Base-by-base conservation (phyloP, 2,888 invertebrate genomes). In the Hemicrepidius hirtus region DNA sequence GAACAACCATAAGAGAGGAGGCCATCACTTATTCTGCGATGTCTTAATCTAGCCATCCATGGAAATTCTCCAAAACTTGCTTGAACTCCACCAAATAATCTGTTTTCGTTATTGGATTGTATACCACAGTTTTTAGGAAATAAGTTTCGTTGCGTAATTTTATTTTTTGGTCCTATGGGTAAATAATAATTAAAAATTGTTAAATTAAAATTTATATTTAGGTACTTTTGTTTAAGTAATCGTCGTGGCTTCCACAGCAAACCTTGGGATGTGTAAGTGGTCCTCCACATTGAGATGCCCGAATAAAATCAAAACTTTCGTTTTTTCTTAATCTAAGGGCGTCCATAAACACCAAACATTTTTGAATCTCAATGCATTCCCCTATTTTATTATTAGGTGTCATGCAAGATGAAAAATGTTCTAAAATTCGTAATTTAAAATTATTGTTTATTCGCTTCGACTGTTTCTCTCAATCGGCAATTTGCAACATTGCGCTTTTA, bases 51-150 rank as follows among this genome's bases (percentile, higher is more conserved):
- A 0, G 85, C 87, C 80, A 89, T 79, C 90, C 90, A 90, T 0
- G 90, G 90, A 80, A 88, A 89, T 76, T 90, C 88, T 50, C 88
- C 89, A 13, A 90, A 78, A 0, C 73, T 74, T 1, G 90, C 87
- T 59, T 82, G 83, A 2, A 78, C 80, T 4, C 88, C 88, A 12
- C 87, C 87, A n/a, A 85, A 76, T 68, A 88, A 85, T 55, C 84
- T 79, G 10, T 77, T 75, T 3, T 69, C 62, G 3, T 78, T n/a
- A 4, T 71, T 21, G 12, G 77, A 35, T 71, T 86, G 84, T 13
- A 72, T 73, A 0, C 86, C 86, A 71, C 86, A 87, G 21, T 76
- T 70, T 73, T 81, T 80, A 4, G 86, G 86, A 40, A 85, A 78
- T 67, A 73, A 71, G n/a, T 65, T 21, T 2, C 18, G 24, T 24